Conservation (phyloP, 2,888 invertebrate genomes). For the Andrena fulva region DNA sequence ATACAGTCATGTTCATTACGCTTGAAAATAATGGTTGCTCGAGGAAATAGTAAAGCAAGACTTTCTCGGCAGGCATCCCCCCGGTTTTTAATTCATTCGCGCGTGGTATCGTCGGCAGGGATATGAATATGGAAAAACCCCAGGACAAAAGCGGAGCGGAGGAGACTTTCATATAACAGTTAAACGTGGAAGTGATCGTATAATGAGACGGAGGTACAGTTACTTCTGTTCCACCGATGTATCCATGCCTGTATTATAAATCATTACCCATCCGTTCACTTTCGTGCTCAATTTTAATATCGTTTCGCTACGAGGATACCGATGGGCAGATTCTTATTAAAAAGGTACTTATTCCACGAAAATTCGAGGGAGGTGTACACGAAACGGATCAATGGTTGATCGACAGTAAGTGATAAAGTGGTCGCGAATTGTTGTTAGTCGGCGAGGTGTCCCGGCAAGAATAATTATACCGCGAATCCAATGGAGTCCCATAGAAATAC, state of each 20-base stretch:
- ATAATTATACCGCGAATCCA: conserved; percentile 62
- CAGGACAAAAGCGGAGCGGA: background rate
- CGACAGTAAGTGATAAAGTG: conserved; percentile 1
- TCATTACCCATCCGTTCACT: background rate
- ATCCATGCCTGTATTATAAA: background rate
- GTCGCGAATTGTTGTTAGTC: background rate
- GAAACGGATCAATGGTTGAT: no score
- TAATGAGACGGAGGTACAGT: conserved; percentile 3
- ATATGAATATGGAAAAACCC: conserved; percentile 11
- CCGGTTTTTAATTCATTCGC: background rate
- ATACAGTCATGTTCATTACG: no score
- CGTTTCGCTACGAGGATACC: background rate
- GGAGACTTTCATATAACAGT: conserved; percentile 4
- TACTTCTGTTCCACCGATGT: background rate
- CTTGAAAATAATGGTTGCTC: background rate
- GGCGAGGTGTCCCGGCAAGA: conserved; percentile 15
- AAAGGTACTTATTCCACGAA: no score
- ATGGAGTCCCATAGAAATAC: conserved; percentile 53
- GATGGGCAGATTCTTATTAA: no score
- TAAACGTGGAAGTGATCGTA: background rate
- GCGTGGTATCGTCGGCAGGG: background rate
- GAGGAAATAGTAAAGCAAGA: conserved; percentile 10
- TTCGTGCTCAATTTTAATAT: background rate
- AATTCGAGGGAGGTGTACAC: no score
- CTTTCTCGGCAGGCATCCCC: conserved; percentile 7